These are phyloP conservation scores for Ptychoptera contaminata DNA, from an alignment of 2,888 invertebrate species.

Conservation along the genomic window DNA sequence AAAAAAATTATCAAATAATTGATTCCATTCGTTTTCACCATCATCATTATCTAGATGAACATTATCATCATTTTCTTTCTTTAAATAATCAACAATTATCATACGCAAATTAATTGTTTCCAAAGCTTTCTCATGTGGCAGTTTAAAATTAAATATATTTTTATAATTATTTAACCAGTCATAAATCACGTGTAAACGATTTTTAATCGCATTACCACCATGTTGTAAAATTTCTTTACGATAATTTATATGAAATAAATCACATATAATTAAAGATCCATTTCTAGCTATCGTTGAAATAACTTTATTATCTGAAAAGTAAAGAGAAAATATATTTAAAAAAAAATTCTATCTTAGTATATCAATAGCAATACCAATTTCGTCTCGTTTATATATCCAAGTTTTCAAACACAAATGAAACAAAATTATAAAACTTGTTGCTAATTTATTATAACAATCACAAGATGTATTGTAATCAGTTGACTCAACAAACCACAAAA, in stretches of 20 bases:
- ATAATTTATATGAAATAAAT: constrained; percentile 8
- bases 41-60: too few relatives aligned
- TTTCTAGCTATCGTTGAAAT: constrained; percentile 7
- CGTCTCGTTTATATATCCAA: constrained; percentile 5
- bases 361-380: not conserved
- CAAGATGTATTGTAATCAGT: constrained; percentile 1
- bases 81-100: too few relatives aligned
- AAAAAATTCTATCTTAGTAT: not conserved
- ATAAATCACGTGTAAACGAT: constrained; percentile 9
- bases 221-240: constrained; percentile 6
- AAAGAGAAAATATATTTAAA: not conserved
- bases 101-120: too few relatives aligned
- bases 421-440: constrained; percentile 8
- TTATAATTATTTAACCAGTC: constrained; percentile 10
- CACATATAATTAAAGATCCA: constrained; percentile 7
- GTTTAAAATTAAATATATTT: constrained; percentile 7
- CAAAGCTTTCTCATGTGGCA: constrained; percentile 3
- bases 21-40: too few relatives aligned
- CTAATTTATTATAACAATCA: constrained; percentile 10
- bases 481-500: too few relatives aligned
- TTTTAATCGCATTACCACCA: constrained; percentile 9
- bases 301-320: constrained; percentile 5
- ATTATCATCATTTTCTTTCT: too few relatives aligned
- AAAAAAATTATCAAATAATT: too few relatives aligned
- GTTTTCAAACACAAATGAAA: constrained; percentile 9